Evolutionary conservation across 2,113 vertebrate species (phyloP), one percentile per base, ranked within the genome.

Genomic region (Strix uralensis): DNA sequence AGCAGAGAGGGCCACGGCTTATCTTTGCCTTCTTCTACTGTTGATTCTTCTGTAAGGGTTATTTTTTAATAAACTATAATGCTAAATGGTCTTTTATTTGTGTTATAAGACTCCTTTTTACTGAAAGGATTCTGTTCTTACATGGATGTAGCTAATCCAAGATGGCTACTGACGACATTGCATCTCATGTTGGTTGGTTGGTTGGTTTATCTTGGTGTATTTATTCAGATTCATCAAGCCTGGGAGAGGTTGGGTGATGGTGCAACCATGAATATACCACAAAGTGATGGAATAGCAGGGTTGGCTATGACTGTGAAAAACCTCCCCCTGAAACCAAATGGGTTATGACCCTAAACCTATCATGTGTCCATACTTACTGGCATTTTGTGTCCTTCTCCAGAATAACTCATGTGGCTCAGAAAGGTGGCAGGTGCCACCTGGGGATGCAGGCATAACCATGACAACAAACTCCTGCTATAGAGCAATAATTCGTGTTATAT

Each of bases 401-500:
- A 70, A 22, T n/a, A 78, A 42, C 2, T 66, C 42, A 4, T 3
- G 2, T 17, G 34, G 13, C 22, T 16, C 21, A 36, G 26, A 38
- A 44, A 26, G 30, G 14, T 57, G 30, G 9, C 23, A 65, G 30
- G 27, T 63, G 15, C 26, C 8, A 22, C 7, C 25, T n/a, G 47
- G 15, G 27, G 5, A 11, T 18, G 20, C 16, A 40, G 46, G 15
- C 5, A 15, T 32, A 44, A 34, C n/a, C 65, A 8, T 8, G 15
- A 29, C 46, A 72, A 23, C 42, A 42, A 38, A 29, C 11, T 71
- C 20, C 18, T 36, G 18, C 34, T 47, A 9, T 21, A 9, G 23
- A 57, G 13, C 25, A 66, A 25, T 20, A 3, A 9, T 23, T 57
- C 0, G 0, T 13, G 2, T 57, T 44, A 8, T 1, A 2, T 2